Base-by-base conservation (phyloP, 2,797 vertebrate species). In the Lutjanus campechanus region DNA sequence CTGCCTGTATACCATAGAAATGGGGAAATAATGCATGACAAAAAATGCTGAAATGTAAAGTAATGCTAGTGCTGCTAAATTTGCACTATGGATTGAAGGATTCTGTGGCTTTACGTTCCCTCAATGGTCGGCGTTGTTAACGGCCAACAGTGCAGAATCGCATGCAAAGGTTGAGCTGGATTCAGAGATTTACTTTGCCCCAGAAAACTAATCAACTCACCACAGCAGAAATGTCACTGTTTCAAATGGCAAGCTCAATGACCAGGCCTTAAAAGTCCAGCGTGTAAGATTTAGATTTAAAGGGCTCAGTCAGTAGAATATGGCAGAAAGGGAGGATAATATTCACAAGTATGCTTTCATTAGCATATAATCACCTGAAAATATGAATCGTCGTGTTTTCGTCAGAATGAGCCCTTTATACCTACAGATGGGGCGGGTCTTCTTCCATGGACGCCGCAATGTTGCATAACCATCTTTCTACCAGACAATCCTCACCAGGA, bases 11-110 rank as follows among this genome's bases (percentile, higher is more conserved):
- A 40, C 9, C 25, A 41, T 11, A 47, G 11, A 72, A 43, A 54
- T 12, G 60, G 43, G 10, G 7, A 55, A 66, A 61, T 43, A 40
- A 76, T 50, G 65, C 63, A 73, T 62, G 64, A 60, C n/a, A n/a
- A 25, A 22, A 49, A 43, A 73, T 53, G 44, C 16, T 20, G 8
- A 63, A 67, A 63, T 59, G 6, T 67, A 46, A 76, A 71, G n/a
- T 25, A 29, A 44, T 19, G 22, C 36, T 16, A 73, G 5, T 11
- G 43, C 50, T 36, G 70, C 19, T 25, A 17, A 1, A 16, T 41
- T 43, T 41, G 53, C 36, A 67, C 29, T 47, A 15, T n/a, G 15
- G 16, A 40, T 16, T 16, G 22, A 69, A 77, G 65, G 44, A 20
- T 9, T 41, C 44, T 19, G 4, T 53, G 29, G 29, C 13, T n/a